Base-by-base conservation (phyloP, 2,888 invertebrate genomes). In the Arctia plantaginis region DNA sequence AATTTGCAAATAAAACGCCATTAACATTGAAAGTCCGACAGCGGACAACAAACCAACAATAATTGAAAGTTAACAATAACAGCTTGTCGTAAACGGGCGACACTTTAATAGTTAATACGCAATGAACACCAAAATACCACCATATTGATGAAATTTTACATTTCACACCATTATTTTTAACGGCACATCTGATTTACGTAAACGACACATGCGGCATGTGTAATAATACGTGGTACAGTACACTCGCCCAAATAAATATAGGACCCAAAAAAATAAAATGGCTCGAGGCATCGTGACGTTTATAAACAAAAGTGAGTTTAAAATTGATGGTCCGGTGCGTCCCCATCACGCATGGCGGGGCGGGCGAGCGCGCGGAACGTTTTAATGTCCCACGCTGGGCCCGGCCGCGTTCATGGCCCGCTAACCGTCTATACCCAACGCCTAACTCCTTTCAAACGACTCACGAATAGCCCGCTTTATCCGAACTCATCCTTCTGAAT, bases 361-460 rank as follows among this genome's bases (percentile, higher is more conserved):
- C 83, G 85, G 71, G 86, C 91, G 91, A 91, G 91, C 91, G 92
- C 89, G 92, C 86, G 93, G 92, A 93, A 93, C 89, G 87, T 93
- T 94, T 94, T 94, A 94, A 95, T 94, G 92, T 92, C 87, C 87
- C 79, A 80, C 73, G 68, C 66, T 67, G 76, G 69, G 71, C 74
- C 62, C 67, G 71, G 71, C 62, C 70, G 75, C 81, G 83, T 89
- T 90, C 88, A 92, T 90, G 92, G 88, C 82, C 89, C 88, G 89
- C 78, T 88, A 84, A 82, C 77, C 82, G 80, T 86, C 89, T 89
- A 89, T 91, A 84, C 82, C 77, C 87, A 82, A 85, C 89, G 87
- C 89, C 90, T 89, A 89, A 88, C 91, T 91, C 90, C 87, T 90
- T 92, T 91, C 89, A 90, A 90, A 90, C 85, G 85, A 85, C 86